A percentile compares a stretch with the other conserved stretches of the same genome.
Conservation (phyloP, 2,797 vertebrate species). For the Eulemur coronatus region DNA sequence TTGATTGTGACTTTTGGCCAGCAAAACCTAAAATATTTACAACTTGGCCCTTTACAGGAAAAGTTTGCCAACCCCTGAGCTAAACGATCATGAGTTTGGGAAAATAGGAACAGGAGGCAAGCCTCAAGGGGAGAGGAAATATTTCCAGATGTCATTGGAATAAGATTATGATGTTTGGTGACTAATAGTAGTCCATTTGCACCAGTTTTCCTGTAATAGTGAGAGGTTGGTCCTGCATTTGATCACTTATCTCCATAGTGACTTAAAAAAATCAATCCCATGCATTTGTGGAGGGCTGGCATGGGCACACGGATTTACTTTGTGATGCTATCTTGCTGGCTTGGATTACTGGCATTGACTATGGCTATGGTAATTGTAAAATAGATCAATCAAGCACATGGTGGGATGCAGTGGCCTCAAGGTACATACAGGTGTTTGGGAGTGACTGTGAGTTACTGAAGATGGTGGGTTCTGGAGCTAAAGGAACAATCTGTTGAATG, state of each 20-base stretch:
- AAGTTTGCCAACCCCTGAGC: background rate
- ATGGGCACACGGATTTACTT: background rate
- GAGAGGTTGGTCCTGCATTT: background rate
- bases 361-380: background rate
- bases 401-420: background rate
- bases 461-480: background rate
- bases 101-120: background rate
- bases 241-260: background rate
- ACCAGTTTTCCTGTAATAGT: background rate
- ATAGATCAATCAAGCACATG: background rate
- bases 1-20: constrained; percentile 5
- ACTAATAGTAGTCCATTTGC: background rate
- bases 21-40: constrained; percentile 48
- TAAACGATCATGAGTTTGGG: background rate
- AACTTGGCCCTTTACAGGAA: background rate
- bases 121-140: background rate
- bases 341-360: background rate
- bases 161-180: background rate
- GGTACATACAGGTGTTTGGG: background rate
- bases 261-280: background rate
- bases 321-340: background rate
- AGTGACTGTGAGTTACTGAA: background rate
- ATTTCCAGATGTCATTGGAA: background rate
- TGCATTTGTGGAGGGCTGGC: background rate
- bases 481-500: background rate